These are phyloP conservation scores for Carduelis carduelis DNA, from an alignment of 2,797 vertebrate genomes.

Conservation along the genomic window DNA sequence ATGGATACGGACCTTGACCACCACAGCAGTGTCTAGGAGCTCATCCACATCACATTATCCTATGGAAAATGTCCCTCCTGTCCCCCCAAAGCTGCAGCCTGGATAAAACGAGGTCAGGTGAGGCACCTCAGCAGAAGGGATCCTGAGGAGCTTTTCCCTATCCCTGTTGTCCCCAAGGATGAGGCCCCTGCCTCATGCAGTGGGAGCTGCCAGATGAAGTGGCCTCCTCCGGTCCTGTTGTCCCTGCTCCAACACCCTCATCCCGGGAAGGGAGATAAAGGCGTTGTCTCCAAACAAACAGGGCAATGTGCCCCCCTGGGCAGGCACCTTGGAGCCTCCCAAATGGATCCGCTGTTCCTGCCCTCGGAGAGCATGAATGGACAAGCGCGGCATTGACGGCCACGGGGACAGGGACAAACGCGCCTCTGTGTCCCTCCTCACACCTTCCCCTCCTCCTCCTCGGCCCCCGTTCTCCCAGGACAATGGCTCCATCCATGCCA, in stretches of 20 bases:
- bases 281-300: slow-evolving; percentile 57
- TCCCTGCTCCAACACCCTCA: neutral
- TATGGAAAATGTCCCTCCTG: neutral
- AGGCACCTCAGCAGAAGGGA: neutral
- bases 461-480: slow-evolving; percentile 46
- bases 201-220: neutral
- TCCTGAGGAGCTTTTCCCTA: neutral
- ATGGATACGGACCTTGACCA: neutral
- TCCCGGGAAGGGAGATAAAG: neutral
- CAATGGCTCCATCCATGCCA: slow-evolving; percentile 78
- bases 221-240: neutral
- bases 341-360: slow-evolving; percentile 74
- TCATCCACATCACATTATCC: accelerated
- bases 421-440: slow-evolving; percentile 76
- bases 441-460: slow-evolving; percentile 77
- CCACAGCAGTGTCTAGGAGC: accelerated
- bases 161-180: neutral
- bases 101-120: neutral
- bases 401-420: slow-evolving; percentile 74
- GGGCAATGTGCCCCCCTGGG: slow-evolving; percentile 60
- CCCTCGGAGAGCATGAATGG: slow-evolving; percentile 79
- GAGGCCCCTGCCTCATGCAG: neutral
- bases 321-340: slow-evolving; percentile 66
- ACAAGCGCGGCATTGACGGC: slow-evolving; percentile 80
- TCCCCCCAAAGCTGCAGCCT: accelerated